Percentiles rank a stretch among this genome's conserved stretches.
Evolutionary conservation across 1,140 invertebrate species (phyloP).

Genomic region (Musca domestica): DNA sequence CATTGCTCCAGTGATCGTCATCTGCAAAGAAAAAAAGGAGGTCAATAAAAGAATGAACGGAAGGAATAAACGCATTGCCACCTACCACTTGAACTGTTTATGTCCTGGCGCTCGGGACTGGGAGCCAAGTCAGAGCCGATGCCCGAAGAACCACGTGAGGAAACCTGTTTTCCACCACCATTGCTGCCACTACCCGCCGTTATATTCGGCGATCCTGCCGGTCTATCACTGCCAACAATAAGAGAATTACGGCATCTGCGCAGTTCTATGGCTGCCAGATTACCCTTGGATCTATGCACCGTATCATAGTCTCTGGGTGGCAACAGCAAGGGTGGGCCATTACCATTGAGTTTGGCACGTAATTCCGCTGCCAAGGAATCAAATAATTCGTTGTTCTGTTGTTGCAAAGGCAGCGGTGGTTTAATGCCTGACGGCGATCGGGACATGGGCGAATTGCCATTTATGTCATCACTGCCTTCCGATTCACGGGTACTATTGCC

Average conservation of each 20-base stretch:
- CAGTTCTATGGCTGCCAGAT: constrained; percentile 76
- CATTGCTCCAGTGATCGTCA: constrained; percentile 51
- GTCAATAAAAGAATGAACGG: background rate
- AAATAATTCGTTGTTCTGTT: constrained; percentile 69
- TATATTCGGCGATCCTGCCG: constrained; percentile 28
- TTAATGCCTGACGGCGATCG: constrained; percentile 26
- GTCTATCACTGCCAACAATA: constrained; percentile 41
- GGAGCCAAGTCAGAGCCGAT: constrained; percentile 87
- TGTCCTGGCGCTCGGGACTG: constrained; percentile 65
- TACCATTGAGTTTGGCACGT: constrained; percentile 74
- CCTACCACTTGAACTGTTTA: constrained; percentile 60
- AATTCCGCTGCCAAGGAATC: constrained; percentile 90
- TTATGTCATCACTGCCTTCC: constrained; percentile 68
- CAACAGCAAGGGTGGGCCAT: constrained; percentile 76
- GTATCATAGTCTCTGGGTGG: constrained; percentile 94
- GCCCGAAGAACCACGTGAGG: constrained; percentile 67
- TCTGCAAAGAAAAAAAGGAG: constrained; percentile 33
- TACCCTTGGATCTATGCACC: constrained; percentile 78
- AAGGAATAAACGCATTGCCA: too few relatives aligned
- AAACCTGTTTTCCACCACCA: constrained; percentile 55
- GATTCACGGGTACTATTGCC: constrained; percentile 72
- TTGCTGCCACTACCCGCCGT: background rate
- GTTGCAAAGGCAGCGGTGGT: constrained; percentile 31
- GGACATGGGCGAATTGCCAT: constrained; percentile 54
- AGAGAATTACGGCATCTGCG: constrained; percentile 62